Base-by-base conservation (phyloP, 2,113 vertebrate genomes). In the Cebidichthys violaceus region DNA sequence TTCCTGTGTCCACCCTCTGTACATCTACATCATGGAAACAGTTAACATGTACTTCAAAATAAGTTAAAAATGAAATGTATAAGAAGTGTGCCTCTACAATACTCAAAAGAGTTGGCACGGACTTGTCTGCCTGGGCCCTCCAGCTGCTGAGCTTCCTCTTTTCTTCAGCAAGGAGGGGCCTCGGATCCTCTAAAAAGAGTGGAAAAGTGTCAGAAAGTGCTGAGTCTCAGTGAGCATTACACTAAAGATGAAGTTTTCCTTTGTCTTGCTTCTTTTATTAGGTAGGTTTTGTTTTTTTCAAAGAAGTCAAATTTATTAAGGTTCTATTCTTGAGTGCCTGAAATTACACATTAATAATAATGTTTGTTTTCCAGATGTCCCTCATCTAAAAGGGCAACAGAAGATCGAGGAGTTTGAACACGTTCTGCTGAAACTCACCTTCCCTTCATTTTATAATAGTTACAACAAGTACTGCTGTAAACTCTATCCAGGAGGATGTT, bases 391-490 rank as follows among this genome's bases (percentile, higher is more conserved):
- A 11, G 91, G 88, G 68, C 90, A 94, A 61, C 82, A 93, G 77
- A 80, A 11, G 55, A 86, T 69, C 3, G 24, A 86, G 68, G 70
- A 37, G 57, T 72, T 77, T 61, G 75, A 84, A 29, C 59, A 77
- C 33, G 66, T 96, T 64, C 65, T 77, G 70, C 86, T 96, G 43
- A 91, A 39, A 59, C 57, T 94, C 55, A 9, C 22, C 0, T 95
- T 92, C 61, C 37, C 88, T 31, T 62, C 90, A 0, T 35, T 71
- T 71, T 94, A 92, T 77, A 92, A 94, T 50, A 20, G 0, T n/a
- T 69, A 83, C 73, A 43, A 22, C 50, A 95, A 93, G 71, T 75
- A 8, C 13, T 96, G 95, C 67, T 95, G 92, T 61, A 96, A 90
- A 60, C 85, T 92, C 24, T 81, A 82, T 59, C 67, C 47, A 0